Percentiles rank a stretch among this genome's conserved stretches.
Conservation (phyloP, 2,113 vertebrate species). For the Panthera uncia region DNA sequence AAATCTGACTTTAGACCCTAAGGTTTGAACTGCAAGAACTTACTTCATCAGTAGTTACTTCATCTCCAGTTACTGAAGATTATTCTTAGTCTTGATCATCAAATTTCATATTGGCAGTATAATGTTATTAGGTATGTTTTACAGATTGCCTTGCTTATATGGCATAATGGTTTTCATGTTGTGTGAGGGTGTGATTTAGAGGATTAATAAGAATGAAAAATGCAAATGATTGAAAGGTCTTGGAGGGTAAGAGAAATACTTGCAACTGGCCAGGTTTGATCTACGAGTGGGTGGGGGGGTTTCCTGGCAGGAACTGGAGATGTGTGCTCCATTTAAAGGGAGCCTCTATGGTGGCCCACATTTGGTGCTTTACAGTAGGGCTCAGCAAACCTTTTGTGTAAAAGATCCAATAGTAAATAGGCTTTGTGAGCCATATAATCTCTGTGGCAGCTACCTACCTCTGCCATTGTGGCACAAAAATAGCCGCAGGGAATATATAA, state of each 20-base stretch:
- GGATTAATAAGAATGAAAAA: slow-evolving; percentile 20
- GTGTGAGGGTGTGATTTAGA: background rate
- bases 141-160: background rate
- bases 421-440: background rate
- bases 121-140: background rate
- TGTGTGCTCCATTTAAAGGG: background rate
- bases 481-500: background rate
- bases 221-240: background rate
- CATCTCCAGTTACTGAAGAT: background rate
- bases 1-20: background rate
- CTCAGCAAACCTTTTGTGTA: background rate
- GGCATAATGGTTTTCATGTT: background rate
- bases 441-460: background rate
- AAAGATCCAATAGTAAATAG: background rate
- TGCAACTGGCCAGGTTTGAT: background rate
- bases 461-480: background rate
- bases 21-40: background rate
- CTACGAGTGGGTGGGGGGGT: background rate
- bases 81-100: background rate
- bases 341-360: background rate
- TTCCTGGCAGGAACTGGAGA: background rate
- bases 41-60: background rate
- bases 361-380: background rate
- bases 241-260: background rate
- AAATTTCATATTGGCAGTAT: background rate